A percentile compares a stretch with the other conserved stretches of the same genome.
Conservation (phyloP, 2,888 invertebrate species). For the Stenotaenia linearis region DNA sequence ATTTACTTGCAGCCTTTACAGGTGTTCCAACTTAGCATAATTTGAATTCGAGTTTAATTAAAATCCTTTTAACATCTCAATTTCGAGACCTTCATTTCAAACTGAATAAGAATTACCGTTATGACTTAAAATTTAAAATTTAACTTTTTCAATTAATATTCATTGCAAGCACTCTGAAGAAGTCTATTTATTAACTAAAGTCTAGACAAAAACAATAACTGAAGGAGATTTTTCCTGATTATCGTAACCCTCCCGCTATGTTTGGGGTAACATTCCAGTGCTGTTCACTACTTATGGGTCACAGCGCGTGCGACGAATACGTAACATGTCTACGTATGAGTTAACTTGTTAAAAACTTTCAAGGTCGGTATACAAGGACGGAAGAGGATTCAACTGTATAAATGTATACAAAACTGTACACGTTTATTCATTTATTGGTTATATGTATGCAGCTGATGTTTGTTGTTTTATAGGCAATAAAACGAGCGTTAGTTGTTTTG, state of each 20-base stretch:
- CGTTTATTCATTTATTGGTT: background rate
- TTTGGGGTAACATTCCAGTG: background rate
- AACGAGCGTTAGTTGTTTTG: too few relatives aligned
- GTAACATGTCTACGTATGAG: background rate
- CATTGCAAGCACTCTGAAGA: too few relatives aligned
- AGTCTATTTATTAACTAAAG: background rate
- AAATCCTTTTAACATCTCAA: background rate
- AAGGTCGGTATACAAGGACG: background rate
- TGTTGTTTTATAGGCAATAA: background rate
- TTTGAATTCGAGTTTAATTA: background rate
- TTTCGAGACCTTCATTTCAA: background rate
- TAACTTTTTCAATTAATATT: too few relatives aligned
- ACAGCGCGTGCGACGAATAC: slow-evolving; percentile 8
- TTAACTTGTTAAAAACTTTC: background rate
- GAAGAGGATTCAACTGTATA: background rate
- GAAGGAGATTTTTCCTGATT: background rate
- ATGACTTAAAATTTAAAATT: too few relatives aligned
- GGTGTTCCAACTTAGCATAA: background rate
- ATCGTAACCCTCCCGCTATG: background rate
- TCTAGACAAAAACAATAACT: background rate
- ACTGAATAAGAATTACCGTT: background rate
- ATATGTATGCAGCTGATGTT: background rate
- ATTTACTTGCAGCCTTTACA: background rate
- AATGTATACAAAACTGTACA: background rate
- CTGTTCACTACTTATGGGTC: background rate